Evolutionary conservation across 2,113 vertebrate species (phyloP), one percentile per base, ranked within the genome.

Genomic region (Tor tambroides): DNA sequence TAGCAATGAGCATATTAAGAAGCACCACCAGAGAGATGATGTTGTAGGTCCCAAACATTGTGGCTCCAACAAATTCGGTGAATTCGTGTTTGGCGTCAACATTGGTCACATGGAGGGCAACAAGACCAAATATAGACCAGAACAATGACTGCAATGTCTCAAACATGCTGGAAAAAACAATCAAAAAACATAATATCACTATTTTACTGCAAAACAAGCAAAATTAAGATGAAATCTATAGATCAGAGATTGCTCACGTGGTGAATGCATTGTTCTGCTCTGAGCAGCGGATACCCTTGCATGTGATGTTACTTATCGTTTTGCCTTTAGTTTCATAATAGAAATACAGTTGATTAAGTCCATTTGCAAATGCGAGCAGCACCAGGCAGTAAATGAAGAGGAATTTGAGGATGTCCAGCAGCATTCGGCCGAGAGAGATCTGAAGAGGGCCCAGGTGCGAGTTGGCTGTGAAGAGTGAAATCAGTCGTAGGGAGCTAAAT

Each of bases 301-400:
- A 99, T 91, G 96, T 95, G 87, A 95, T n/a, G 0, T n/a, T 6
- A 10, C 4, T 3, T 21, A 28, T 96, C 59, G 96, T 96, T 59
- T 96, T 94, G 77, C 26, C 96, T 91, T 96, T 96, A 80, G 98
- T 99, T 94, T 99, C 97, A 1, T 99, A 99, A 95, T 99, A 99
- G 94, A 99, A 99, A 94, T 99, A 99, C 83, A 99, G 96, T 94
- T 99, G 98, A 94, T 99, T 99, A 91, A 99, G 96, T 89, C 98
- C 98, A 0, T 99, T 99, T 88, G 98, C 98, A 80, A 99, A 99
- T 56, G 98, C 98, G 90, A 99, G 95, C 63, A 99, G 94, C 93
- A 99, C 98, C 95, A 99, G 95, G 75, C 98, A 99, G 94, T 99
- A 99, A 95, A 99, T 99, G 94, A 99, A 99, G 93, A 99, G 98